Evolutionary conservation across 2,113 vertebrate genomes (phyloP).

Genomic region (Triplophysa siluroides): DNA sequence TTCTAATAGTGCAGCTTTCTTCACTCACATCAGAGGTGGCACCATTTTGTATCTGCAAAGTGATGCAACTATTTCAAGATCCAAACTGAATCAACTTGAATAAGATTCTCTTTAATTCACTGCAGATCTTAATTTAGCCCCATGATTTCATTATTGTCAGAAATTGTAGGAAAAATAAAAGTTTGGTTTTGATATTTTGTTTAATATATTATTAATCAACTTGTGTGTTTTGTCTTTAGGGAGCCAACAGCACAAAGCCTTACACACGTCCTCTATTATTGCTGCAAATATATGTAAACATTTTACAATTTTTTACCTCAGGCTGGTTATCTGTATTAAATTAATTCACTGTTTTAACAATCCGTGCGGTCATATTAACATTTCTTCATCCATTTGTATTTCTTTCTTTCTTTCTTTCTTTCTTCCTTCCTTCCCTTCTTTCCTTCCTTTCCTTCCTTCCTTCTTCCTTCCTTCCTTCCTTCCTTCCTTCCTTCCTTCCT

Average conservation of each 20-base stretch:
- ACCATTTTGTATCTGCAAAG: constrained; percentile 20
- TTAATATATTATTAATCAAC: too few species aligned
- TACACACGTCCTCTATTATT: neutral
- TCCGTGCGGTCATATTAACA: neutral
- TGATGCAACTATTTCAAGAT: neutral
- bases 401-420: too few species aligned
- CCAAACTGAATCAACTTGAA: neutral
- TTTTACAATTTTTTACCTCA: neutral
- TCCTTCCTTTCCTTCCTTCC: too few species aligned
- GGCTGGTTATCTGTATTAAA: neutral
- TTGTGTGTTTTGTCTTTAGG: neutral
- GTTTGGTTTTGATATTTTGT: too few species aligned
- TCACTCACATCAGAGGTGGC: neutral
- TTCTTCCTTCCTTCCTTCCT: too few species aligned
- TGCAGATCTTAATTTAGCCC: neutral
- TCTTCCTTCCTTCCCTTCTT: too few species aligned
- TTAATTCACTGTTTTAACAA: neutral
- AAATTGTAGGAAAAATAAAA: neutral
- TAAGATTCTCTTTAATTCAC: neutral
- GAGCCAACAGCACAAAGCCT: neutral
- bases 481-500: too few species aligned
- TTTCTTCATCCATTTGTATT: neutral
- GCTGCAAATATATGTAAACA: neutral
- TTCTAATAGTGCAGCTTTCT: constrained; percentile 30
- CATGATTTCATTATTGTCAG: neutral